phyloP scores from a whole-genome alignment of 2,888 invertebrate genomes.

The Diadromus collaris region DNA sequence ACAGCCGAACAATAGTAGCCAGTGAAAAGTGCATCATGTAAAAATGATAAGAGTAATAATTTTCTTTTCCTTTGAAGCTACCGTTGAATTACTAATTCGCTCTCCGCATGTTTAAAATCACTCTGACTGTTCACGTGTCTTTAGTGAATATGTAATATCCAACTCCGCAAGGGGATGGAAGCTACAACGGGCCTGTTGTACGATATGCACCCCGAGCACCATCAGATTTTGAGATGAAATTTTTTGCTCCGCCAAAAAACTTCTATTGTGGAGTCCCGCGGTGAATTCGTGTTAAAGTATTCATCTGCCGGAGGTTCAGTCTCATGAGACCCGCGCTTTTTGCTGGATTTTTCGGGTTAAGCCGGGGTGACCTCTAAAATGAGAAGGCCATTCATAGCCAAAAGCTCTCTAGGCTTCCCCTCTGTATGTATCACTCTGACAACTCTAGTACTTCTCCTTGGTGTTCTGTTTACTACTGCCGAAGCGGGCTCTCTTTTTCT shows the following conservation, averaged over 20 bases:
- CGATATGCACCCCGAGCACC: slow-evolving; percentile 15
- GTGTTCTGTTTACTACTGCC: neutral
- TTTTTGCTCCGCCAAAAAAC: neutral
- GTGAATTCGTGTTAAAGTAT: slow-evolving; percentile 10
- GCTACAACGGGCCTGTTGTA: neutral
- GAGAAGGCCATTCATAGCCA: neutral
- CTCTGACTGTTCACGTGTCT: neutral
- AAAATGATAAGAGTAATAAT: neutral
- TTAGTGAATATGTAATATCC: neutral
- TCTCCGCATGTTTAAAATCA: neutral
- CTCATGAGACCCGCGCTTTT: neutral
- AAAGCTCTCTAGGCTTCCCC: neutral
- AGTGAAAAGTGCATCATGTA: neutral
- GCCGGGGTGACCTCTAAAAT: slow-evolving; percentile 6
- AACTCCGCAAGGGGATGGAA: slow-evolving; percentile 3
- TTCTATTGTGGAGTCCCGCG: slow-evolving; percentile 1
- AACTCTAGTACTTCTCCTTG: neutral
- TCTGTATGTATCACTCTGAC: neutral
- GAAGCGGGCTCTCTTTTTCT: neutral
- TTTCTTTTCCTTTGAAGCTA: neutral
- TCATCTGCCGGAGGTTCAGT: slow-evolving; percentile 5
- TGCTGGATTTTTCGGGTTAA: slow-evolving; percentile 1
- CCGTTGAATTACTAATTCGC: neutral
- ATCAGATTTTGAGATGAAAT: slow-evolving; percentile 17
- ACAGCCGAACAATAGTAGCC: neutral